Conservation (phyloP, 2,113 vertebrate species). For the Hippocampus mohnikei region DNA sequence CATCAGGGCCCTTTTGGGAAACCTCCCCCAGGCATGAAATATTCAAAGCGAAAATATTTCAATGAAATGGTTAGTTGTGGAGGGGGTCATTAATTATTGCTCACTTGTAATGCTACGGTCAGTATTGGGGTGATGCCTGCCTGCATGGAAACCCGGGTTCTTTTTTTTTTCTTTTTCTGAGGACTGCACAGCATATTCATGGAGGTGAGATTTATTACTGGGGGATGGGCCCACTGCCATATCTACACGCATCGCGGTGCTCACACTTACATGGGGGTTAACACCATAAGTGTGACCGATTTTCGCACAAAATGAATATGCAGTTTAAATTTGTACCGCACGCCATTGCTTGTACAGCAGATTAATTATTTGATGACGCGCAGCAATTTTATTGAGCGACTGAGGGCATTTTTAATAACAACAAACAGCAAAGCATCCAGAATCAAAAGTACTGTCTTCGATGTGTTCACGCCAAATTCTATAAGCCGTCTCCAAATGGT, state of each 20-base stretch:
- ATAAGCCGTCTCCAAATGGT: slow-evolving; percentile 14
- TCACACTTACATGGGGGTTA: neutral
- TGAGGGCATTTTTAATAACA: neutral
- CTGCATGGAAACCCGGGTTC: slow-evolving; percentile 11
- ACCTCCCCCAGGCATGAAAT: slow-evolving; percentile 51
- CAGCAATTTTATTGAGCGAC: neutral
- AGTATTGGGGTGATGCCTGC: slow-evolving; percentile 23
- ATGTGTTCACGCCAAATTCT: neutral
- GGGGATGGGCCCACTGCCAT: slow-evolving; percentile 34
- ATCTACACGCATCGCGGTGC: slow-evolving; percentile 12
- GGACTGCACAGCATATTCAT: slow-evolving; percentile 7
- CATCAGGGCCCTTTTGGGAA: neutral
- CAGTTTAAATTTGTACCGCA: neutral
- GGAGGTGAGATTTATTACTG: slow-evolving; percentile 29
- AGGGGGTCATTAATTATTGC: slow-evolving; percentile 70
- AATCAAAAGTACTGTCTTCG: neutral
- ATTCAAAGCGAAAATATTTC: slow-evolving; percentile 50
- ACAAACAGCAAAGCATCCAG: neutral
- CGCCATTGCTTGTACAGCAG: neutral
- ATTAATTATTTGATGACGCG: neutral
- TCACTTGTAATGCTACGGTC: slow-evolving; percentile 47
- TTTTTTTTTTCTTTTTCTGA: slow-evolving; percentile 7
- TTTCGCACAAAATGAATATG: neutral
- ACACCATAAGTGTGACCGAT: neutral
- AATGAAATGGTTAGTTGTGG: slow-evolving; percentile 63